A percentile compares a stretch with the other conserved stretches of the same genome.
Conservation (phyloP, 2,797 vertebrate genomes). For the Sebastolobus altivelis region DNA sequence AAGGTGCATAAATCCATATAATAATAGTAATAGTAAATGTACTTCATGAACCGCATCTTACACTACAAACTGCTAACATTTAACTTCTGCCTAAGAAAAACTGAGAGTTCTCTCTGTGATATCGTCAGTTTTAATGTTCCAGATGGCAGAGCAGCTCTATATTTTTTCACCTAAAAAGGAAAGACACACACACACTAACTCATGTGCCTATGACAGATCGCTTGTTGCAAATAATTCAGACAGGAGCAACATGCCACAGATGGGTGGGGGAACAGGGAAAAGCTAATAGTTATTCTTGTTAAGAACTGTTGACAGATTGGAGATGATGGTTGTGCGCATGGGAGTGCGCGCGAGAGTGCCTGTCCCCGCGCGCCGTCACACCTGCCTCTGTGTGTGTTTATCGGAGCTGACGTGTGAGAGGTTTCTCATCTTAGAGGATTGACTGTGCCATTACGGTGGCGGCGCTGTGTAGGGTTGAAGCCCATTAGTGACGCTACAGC, state of each 20-base stretch:
- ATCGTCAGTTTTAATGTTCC: slow-evolving; percentile 30
- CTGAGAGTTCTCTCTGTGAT: not conserved
- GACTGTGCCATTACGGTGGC: slow-evolving; percentile 63
- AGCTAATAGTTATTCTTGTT: slow-evolving; percentile 66
- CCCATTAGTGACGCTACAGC: slow-evolving; percentile 73
- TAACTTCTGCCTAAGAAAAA: not conserved
- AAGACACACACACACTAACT: not conserved
- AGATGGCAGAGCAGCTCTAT: slow-evolving; percentile 29
- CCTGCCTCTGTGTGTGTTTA: slow-evolving; percentile 56
- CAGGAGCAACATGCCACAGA: slow-evolving; percentile 35
- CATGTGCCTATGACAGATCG: slow-evolving; percentile 34
- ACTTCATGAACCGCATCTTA: not conserved
- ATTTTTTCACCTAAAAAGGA: slow-evolving; percentile 30
- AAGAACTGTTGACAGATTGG: slow-evolving; percentile 67
- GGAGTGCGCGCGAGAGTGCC: not conserved
- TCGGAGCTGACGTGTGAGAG: slow-evolving; percentile 55
- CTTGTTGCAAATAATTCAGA: slow-evolving; percentile 58
- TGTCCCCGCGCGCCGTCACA: slow-evolving; percentile 16
- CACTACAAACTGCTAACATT: not conserved
- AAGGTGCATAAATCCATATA: not conserved
- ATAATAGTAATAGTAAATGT: not conserved
- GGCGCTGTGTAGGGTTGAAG: slow-evolving; percentile 50
- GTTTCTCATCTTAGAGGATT: slow-evolving; percentile 68
- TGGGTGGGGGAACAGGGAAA: not conserved
- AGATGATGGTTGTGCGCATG: slow-evolving; percentile 44